Percentiles rank a stretch among this genome's conserved stretches.
Conservation (phyloP, 2,797 vertebrate genomes). For the Taenioides sp. region DNA sequence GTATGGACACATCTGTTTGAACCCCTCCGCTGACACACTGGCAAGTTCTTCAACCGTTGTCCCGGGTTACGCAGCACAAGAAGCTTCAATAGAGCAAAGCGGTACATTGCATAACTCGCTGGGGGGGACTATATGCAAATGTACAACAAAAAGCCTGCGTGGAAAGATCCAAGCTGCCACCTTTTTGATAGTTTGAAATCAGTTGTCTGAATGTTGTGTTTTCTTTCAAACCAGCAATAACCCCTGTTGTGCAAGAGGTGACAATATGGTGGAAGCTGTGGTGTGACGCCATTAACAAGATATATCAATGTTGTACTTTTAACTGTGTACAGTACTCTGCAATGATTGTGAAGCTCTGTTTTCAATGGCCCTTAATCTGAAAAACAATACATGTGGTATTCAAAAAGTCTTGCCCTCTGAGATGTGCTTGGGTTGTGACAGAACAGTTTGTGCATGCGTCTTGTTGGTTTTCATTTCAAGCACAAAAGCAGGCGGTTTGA, state of each 20-base stretch:
- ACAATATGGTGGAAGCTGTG: slow-evolving; percentile 64
- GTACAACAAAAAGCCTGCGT: slow-evolving; percentile 49
- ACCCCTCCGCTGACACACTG: slow-evolving; percentile 52
- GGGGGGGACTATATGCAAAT: slow-evolving; percentile 72
- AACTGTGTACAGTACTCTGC: slow-evolving; percentile 67
- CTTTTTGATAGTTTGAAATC: slow-evolving; percentile 42
- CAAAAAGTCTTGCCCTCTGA: slow-evolving; percentile 55
- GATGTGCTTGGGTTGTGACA: slow-evolving; percentile 51
- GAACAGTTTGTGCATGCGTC: slow-evolving; percentile 59
- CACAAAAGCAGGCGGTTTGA: slow-evolving; percentile 70
- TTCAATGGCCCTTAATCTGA: slow-evolving; percentile 59
- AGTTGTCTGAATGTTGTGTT: slow-evolving; percentile 63
- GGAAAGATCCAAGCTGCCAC: slow-evolving; percentile 50
- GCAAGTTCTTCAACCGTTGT: slow-evolving; percentile 62
- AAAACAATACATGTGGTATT: slow-evolving; percentile 58
- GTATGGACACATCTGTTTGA: slow-evolving; percentile 36
- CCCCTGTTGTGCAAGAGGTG: slow-evolving; percentile 65
- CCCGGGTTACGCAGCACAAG: slow-evolving; percentile 56
- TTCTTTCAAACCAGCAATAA: slow-evolving; percentile 81
- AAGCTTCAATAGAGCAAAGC: slow-evolving; percentile 43
- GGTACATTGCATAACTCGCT: slow-evolving; percentile 43
- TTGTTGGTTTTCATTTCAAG: slow-evolving; percentile 68
- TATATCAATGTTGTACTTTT: slow-evolving; percentile 69
- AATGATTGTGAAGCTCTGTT: slow-evolving; percentile 72
- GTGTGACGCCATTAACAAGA: slow-evolving; percentile 66